Evolutionary conservation across 2,113 vertebrate genomes (phyloP).

Genomic region (Condylura cristata): DNA sequence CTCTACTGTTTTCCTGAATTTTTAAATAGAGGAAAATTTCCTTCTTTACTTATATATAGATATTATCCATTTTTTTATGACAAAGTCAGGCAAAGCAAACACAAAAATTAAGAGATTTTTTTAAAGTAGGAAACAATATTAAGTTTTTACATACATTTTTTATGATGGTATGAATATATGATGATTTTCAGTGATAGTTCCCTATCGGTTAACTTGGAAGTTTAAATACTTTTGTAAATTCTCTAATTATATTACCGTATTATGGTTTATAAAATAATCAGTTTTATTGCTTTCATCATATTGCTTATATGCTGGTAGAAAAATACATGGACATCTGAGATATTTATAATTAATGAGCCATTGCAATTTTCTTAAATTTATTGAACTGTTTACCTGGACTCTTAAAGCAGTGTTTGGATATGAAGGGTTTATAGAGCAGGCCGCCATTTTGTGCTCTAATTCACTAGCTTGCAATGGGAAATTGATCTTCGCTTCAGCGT

Average conservation of each 20-base stretch:
- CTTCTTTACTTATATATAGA: neutral
- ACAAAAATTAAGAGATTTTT: constrained; percentile 1
- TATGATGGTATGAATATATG: constrained; percentile 25
- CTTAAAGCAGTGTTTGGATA: constrained; percentile 1
- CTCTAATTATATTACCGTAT: constrained; percentile 16
- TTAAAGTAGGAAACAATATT: constrained; percentile 13
- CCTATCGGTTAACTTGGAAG: constrained; percentile 9
- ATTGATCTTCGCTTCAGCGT: neutral
- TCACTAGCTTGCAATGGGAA: neutral
- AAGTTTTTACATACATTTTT: constrained; percentile 46
- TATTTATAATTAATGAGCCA: constrained; percentile 60
- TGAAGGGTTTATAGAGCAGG: neutral
- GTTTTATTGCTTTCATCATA: constrained; percentile 34
- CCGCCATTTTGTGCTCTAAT: neutral
- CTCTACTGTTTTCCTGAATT: neutral
- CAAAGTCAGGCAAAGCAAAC: neutral
- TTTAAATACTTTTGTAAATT: constrained; percentile 51
- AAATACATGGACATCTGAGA: constrained; percentile 27
- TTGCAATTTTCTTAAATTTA: constrained; percentile 51
- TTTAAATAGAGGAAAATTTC: neutral
- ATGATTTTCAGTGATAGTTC: constrained; percentile 32
- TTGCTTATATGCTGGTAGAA: constrained; percentile 37
- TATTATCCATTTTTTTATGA: neutral
- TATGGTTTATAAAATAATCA: constrained; percentile 61
- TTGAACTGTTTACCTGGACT: constrained; percentile 34